phyloP scores from a whole-genome alignment of 2,797 vertebrate species.

The Echiichthys vipera region DNA sequence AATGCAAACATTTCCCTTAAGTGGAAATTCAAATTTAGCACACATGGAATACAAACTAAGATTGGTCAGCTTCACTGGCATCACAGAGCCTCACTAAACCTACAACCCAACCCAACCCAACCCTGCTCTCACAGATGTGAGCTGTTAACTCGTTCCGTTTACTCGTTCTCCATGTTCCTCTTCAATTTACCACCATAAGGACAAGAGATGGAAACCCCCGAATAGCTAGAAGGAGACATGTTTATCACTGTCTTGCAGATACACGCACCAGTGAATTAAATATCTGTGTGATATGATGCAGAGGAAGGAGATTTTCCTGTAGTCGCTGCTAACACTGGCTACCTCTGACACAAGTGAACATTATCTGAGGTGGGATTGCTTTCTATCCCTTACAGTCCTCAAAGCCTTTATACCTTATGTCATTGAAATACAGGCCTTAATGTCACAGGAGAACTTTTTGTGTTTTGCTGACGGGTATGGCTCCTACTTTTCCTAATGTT shows the following conservation, averaged over 20 bases:
- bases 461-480: constrained; percentile 50
- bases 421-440: constrained; percentile 41
- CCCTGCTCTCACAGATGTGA: constrained; percentile 23
- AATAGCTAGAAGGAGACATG: constrained; percentile 54
- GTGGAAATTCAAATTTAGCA: not conserved
- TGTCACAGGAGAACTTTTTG: constrained; percentile 48
- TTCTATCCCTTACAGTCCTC: constrained; percentile 63
- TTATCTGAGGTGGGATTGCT: constrained; percentile 64
- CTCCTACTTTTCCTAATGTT: constrained; percentile 41
- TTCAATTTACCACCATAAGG: constrained; percentile 32
- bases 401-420: constrained; percentile 39
- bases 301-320: constrained; percentile 61
- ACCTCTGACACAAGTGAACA: constrained; percentile 64
- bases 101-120: not conserved
- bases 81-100: constrained; percentile 18
- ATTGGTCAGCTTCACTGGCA: constrained; percentile 19
- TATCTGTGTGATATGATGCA: constrained; percentile 60
- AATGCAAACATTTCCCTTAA: constrained; percentile 3
- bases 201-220: constrained; percentile 42
- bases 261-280: constrained; percentile 52
- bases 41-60: constrained; percentile 2
- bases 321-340: constrained; percentile 47
- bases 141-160: constrained; percentile 31
- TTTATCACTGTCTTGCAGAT: constrained; percentile 75
- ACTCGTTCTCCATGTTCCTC: constrained; percentile 25